Evolutionary conservation across 2,888 invertebrate genomes (phyloP).

Genomic region (Hydriomena furcata): DNA sequence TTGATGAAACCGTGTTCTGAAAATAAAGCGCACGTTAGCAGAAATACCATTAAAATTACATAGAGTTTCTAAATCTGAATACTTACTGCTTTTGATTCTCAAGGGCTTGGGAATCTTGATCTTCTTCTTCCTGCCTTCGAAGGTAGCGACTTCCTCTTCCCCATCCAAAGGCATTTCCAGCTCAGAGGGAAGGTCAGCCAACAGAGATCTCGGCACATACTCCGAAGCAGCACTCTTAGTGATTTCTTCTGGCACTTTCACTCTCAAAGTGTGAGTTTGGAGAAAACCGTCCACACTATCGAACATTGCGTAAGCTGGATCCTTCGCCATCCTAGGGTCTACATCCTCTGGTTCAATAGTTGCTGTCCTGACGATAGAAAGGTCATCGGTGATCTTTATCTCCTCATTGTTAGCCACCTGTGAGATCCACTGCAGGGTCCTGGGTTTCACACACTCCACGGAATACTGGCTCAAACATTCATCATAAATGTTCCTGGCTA

Average conservation of each 20-base stretch:
- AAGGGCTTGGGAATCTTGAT: conserved; percentile 79
- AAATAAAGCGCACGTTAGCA: conserved; percentile 43
- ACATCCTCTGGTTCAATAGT: conserved; percentile 66
- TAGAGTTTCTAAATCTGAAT: conserved; percentile 12
- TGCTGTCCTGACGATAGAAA: conserved; percentile 87
- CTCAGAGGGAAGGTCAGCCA: conserved; percentile 86
- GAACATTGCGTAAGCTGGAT: conserved; percentile 84
- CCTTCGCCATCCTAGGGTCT: conserved; percentile 79
- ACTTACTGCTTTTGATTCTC: conserved; percentile 78
- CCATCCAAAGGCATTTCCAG: conserved; percentile 88
- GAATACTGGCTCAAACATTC: conserved; percentile 88
- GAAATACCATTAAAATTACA: not conserved
- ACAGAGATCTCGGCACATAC: conserved; percentile 86
- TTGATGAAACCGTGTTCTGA: conserved; percentile 92
- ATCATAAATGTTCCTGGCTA: conserved; percentile 86
- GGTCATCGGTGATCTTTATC: conserved; percentile 89
- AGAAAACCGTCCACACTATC: conserved; percentile 90
- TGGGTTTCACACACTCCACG: conserved; percentile 89
- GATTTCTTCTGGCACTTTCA: conserved; percentile 88
- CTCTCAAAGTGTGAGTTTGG: conserved; percentile 88
- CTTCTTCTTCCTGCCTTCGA: conserved; percentile 79
- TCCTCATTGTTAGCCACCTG: conserved; percentile 86
- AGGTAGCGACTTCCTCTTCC: conserved; percentile 70
- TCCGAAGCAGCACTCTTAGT: conserved; percentile 81
- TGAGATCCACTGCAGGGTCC: conserved; percentile 89